A percentile compares a stretch with the other conserved stretches of the same genome.
Evolutionary conservation across 2,888 invertebrate species (phyloP).

Genomic region (Ormia ochracea): DNA sequence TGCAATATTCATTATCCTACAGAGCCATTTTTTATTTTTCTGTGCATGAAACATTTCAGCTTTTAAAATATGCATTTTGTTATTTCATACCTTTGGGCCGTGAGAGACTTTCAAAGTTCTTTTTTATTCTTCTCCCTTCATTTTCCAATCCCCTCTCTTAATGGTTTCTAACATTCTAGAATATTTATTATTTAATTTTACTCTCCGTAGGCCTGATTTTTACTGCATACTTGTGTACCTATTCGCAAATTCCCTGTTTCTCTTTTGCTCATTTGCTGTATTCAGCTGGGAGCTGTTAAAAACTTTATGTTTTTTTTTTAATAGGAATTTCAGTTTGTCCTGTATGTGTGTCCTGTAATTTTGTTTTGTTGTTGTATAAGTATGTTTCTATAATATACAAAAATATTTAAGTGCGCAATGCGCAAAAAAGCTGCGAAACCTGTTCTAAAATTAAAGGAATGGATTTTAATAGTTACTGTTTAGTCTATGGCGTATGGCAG

Average conservation of each 20-base stretch:
- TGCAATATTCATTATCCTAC: no score
- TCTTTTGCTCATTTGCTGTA: background rate
- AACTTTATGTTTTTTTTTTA: conserved; percentile 36
- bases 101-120: no score
- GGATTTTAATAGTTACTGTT: no score
- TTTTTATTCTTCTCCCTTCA: no score
- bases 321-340: background rate
- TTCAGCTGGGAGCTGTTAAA: conserved; percentile 4
- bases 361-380: background rate
- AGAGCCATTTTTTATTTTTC: no score
- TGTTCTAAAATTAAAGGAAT: conserved; percentile 1
- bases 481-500: no score
- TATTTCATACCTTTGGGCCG: no score
- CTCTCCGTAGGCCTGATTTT: conserved; percentile 7
- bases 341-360: conserved; percentile 11
- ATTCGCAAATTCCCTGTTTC: background rate
- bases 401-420: conserved; percentile 43
- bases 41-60: no score
- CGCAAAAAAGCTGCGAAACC: conserved; percentile 2
- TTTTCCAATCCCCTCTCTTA: no score
- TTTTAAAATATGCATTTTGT: no score
- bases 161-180: background rate
- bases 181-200: background rate
- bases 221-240: background rate
- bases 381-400: background rate